Base-by-base conservation (phyloP, 2,797 vertebrate species). In the Periophthalmus magnuspinnatus region DNA sequence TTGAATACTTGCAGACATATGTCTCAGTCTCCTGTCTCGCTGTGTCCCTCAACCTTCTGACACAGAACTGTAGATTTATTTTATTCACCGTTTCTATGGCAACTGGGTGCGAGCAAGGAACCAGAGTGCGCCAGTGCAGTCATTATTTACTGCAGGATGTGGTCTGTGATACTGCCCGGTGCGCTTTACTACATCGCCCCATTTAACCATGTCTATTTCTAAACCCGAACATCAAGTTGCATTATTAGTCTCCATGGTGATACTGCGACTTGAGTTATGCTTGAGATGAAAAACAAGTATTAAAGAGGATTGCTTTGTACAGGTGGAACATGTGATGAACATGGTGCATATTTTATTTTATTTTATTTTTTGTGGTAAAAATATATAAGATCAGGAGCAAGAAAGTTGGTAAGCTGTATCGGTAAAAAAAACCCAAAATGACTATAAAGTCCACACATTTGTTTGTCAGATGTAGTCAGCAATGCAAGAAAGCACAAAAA, bases 201-300 rank as follows among this genome's bases (percentile, higher is more conserved):
- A 71, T 83, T 80, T 79, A 72, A 78, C 75, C 79, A 80, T 77
- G 77, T 86, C 81, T 86, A 83, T 88, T 88, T 81, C 81, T 74
- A 33, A 84, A 77, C 85, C 82, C 78, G 89, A 78, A 74, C 82
- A 91, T 92, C 86, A 85, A 86, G 75, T 90, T 71, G 72, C 86
- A 86, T 90, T 90, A 91, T 94, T 91, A 89, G 90, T 93, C 90
- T 92, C 89, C 91, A 94, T 92, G 89, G 89, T 73, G 21, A 93
- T 92, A 77, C 68, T 65, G 71, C 61, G 84, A 86, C 84, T 62
- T 79, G 60, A 62, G 19, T 11, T 5, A 5, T 86, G 86, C 84
- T 62, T 79, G 60, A 62, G 19, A 13, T 5, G 10, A 16, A 24
- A 21, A 52, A 52, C 19, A 21, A 52, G 21, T 22, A 55, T 22